These are phyloP conservation scores for Charina bottae DNA, from an alignment of 2,113 vertebrate genomes.

Conservation along the genomic window DNA sequence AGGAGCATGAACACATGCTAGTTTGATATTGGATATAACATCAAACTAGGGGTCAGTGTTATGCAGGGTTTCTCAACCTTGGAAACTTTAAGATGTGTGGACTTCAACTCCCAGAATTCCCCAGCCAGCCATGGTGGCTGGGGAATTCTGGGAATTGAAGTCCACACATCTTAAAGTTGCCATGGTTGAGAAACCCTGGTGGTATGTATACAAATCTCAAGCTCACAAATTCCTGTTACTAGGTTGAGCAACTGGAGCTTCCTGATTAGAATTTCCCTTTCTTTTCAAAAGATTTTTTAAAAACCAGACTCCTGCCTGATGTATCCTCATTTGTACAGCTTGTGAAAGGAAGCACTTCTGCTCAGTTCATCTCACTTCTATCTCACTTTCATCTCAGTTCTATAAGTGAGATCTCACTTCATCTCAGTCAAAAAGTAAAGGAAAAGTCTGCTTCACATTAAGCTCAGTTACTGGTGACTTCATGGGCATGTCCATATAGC, in stretches of 20 bases:
- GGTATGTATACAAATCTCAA: not conserved
- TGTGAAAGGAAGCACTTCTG: not conserved
- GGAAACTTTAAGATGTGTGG: no score
- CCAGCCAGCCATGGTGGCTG: no score
- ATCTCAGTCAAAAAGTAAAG: not conserved
- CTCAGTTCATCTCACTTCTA: not conserved
- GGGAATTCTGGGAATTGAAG: no score
- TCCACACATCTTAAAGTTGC: no score
- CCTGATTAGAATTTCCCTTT: not conserved
- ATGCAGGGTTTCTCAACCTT: not conserved
- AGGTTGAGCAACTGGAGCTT: not conserved
- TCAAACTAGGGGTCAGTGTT: not conserved
- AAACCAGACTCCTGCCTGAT: not conserved
- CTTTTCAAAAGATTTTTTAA: not conserved
- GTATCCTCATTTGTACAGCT: not conserved
- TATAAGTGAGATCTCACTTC: not conserved
- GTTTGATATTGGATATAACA: not conserved
- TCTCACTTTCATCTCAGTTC: not conserved
- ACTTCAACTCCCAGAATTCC: no score
- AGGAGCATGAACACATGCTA: not conserved
- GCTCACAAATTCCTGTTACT: not conserved
- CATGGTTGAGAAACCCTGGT: no score
- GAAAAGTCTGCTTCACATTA: no score
- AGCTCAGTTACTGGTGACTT: no score
- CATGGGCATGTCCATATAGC: no score